Evolutionary conservation across 2,888 invertebrate species (phyloP), one percentile per base, ranked within the genome.

Genomic region (Didymodactylos carnosus): DNA sequence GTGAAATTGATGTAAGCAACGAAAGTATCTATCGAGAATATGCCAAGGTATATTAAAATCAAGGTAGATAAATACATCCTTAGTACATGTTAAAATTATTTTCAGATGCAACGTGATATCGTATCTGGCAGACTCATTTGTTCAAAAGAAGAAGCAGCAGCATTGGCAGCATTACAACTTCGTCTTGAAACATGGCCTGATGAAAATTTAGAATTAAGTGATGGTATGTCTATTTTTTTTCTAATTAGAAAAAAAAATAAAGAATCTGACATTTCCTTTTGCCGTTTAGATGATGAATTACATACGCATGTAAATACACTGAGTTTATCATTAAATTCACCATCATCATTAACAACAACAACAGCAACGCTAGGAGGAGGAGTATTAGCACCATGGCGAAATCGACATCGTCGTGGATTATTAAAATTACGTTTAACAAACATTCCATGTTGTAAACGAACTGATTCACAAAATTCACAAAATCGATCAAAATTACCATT

Each of bases 91-190:
- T n/a, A 7, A n/a, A n/a, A n/a, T 53, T 69, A 16, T 19, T n/a
- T 81, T 69, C 83, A 88, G 87, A 82, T 88, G 78, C 86, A 87
- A 82, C 85, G 86, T 76, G 81, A 87, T 79, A 86, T 88, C 69
- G 85, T 87, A 74, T 84, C 84, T 51, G 88, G 88, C 3, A 85
- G 86, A 49, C 80, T 88, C 76, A 87, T 87, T 3, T 87, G 87
- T 81, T 85, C 86, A 74, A 87, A 87, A 78, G 87, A 88, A 77
- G 88, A 88, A 77, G 87, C 87, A 0, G 87, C 87, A 1, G 84
- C 86, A 13, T 80, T 88, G 75, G 88, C 88, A 11, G 86, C 87
- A 53, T 87, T 88, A 73, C 87, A 88, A 80, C 83, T 88, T 23
- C 85, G 74, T 40, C 29, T 70, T 1, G 43, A 40, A 43, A 35